These are phyloP conservation scores for Agrotis ipsilon DNA, from an alignment of 2,888 invertebrate genomes.

Conservation along the genomic window DNA sequence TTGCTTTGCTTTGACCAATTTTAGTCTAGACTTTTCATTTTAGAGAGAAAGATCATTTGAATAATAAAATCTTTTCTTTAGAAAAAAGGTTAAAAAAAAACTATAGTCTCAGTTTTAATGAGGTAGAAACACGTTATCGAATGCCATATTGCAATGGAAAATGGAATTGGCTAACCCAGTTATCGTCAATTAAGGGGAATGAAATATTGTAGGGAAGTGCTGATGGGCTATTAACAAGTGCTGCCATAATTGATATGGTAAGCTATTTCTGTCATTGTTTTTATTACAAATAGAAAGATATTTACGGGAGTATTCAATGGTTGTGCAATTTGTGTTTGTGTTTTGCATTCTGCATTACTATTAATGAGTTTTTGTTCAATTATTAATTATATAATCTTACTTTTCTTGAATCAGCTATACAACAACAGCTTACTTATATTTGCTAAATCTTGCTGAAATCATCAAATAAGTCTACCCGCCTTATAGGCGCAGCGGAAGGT, in stretches of 20 bases:
- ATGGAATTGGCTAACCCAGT: constrained; percentile 23
- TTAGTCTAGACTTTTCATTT: constrained; percentile 27
- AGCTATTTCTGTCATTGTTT: constrained; percentile 20
- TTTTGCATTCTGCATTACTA: too few species aligned
- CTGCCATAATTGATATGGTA: constrained; percentile 23
- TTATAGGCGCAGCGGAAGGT: too few species aligned
- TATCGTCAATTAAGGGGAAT: constrained; percentile 36
- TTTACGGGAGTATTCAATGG: background rate
- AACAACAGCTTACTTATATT: too few species aligned
- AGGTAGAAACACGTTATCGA: constrained; percentile 26
- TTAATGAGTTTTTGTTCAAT: too few species aligned
- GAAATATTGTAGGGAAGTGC: constrained; percentile 20
- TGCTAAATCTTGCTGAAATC: too few species aligned
- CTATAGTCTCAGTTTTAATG: background rate
- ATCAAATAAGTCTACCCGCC: too few species aligned
- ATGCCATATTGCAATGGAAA: constrained; percentile 28
- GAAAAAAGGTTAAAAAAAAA: background rate
- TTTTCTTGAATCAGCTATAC: too few species aligned
- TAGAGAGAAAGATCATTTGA: background rate
- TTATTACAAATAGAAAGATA: background rate
- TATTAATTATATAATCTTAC: too few species aligned
- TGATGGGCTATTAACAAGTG: constrained; percentile 17
- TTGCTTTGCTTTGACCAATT: constrained; percentile 38
- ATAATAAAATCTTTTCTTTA: background rate
- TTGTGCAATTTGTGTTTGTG: too few species aligned